Evolutionary conservation across 1,140 invertebrate genomes (phyloP).

Genomic region (Sarcophaga bullata): DNA sequence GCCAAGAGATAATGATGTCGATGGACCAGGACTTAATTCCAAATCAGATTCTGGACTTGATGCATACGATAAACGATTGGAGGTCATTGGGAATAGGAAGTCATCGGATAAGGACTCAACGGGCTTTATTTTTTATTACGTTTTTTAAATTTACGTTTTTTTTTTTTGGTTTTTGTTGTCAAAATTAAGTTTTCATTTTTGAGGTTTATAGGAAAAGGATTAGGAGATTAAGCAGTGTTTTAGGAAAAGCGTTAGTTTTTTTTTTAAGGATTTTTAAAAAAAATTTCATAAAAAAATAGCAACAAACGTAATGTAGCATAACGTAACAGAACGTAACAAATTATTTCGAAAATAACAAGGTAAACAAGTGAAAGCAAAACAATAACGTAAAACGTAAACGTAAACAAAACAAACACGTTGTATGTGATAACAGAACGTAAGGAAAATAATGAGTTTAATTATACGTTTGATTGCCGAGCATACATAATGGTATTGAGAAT

Average conservation of each 20-base stretch:
- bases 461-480: constrained; percentile 40
- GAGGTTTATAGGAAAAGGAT: constrained; percentile 8
- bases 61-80: constrained; percentile 90
- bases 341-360: not conserved
- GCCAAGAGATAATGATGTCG: constrained; percentile 69
- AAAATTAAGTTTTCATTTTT: not conserved
- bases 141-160: constrained; percentile 44
- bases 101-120: constrained; percentile 90
- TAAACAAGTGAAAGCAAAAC: not conserved
- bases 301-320: constrained; percentile 36
- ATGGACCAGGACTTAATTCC: constrained; percentile 83
- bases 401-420: not conserved
- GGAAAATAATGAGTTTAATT: not conserved
- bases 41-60: constrained; percentile 95
- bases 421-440: not conserved
- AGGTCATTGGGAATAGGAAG: constrained; percentile 98
- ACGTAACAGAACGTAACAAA: constrained; percentile 11
- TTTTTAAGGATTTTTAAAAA: constrained; percentile 29
- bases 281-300: constrained; percentile 34
- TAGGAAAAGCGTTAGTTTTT: constrained; percentile 26
- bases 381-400: not conserved
- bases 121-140: constrained; percentile 68
- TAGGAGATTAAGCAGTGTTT: not conserved
- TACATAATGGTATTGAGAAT: not conserved
- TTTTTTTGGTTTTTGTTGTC: not conserved